phyloP scores from a whole-genome alignment of 1,140 invertebrate genomes.

The Drosophila nikananu region DNA sequence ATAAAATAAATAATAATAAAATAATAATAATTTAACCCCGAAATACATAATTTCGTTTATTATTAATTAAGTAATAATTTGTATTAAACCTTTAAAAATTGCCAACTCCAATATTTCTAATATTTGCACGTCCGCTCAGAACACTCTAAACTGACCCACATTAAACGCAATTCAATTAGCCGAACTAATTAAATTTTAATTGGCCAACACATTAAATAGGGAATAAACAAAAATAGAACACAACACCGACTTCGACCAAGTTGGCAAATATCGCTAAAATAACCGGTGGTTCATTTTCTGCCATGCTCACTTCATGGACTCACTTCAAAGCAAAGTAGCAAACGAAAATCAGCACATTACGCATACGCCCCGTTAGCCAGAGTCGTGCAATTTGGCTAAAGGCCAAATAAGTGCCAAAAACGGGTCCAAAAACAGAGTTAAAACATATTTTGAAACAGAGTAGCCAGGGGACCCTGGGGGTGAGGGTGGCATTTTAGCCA shows the following conservation, averaged over 20 bases:
- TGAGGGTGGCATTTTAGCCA: background rate
- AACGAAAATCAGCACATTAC: slow-evolving; percentile 42
- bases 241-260: slow-evolving; percentile 5
- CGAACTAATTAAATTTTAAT: slow-evolving; percentile 39
- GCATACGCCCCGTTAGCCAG: slow-evolving; percentile 60
- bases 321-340: slow-evolving; percentile 43
- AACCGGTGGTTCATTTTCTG: slow-evolving; percentile 30
- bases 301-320: slow-evolving; percentile 14
- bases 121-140: background rate
- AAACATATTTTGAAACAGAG: slow-evolving; percentile 63
- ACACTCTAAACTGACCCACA: slow-evolving; percentile 15
- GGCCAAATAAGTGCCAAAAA: slow-evolving; percentile 64
- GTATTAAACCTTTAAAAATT: background rate
- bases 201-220: slow-evolving; percentile 32
- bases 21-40: no score
- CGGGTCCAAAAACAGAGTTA: slow-evolving; percentile 29
- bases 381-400: slow-evolving; percentile 52
- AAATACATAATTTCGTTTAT: no score
- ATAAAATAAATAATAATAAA: no score
- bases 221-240: slow-evolving; percentile 8
- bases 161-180: slow-evolving; percentile 38
- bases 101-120: background rate
- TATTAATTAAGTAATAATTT: background rate
- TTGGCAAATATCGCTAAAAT: slow-evolving; percentile 35
- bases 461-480: background rate